Evolutionary conservation across 1,140 invertebrate genomes (phyloP), one percentile per base, ranked within the genome.

Genomic region (Cepaea nemoralis): DNA sequence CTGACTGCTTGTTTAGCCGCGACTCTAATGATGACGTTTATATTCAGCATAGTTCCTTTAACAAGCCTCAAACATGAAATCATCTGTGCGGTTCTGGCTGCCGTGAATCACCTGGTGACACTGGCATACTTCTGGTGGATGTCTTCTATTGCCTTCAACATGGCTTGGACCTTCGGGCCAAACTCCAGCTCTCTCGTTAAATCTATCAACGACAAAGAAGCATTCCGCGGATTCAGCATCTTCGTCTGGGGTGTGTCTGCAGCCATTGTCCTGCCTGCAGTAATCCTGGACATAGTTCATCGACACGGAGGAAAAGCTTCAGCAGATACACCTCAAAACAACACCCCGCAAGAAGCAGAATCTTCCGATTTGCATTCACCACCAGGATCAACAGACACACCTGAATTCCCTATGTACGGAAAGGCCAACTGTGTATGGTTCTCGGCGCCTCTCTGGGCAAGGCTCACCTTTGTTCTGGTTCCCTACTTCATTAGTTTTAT

Each of bases 391-490:
- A 5, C 5, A 3, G 8, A 55, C n/a, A 14, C 50, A 22, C n/a
- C n/a, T 14, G 40, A 45, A 1, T 71, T n/a, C 31, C 69, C 69
- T 1, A 35, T 14, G 3, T 71, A 71, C n/a, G 69, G 69, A 39
- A 27, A 71, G 39, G 2, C 69, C 24, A 10, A 39, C 12, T 45
- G 40, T 27, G 33, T 27, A n/a, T 63, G 59, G 59, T 63, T 63
- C 27, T 63, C 59, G 6, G 59, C n/a, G 10, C 59, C 69, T 71
- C 69, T 71, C 10, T 71, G 69, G 69, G 69, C 69, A 24, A 19
- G 69, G 35, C 24, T 71, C 6, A 6, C 69, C 16, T 71, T 71
- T 71, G 22, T 71, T 45, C 39, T 71, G 1, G 31, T 39, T 45
- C 69, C 69, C 8, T 71, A 71, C n/a, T 24, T 45, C n/a, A 10